Percentiles rank a stretch among this genome's conserved stretches.
phyloP scores from a whole-genome alignment of 2,113 vertebrate species.

The Cnemophilus loriae region DNA sequence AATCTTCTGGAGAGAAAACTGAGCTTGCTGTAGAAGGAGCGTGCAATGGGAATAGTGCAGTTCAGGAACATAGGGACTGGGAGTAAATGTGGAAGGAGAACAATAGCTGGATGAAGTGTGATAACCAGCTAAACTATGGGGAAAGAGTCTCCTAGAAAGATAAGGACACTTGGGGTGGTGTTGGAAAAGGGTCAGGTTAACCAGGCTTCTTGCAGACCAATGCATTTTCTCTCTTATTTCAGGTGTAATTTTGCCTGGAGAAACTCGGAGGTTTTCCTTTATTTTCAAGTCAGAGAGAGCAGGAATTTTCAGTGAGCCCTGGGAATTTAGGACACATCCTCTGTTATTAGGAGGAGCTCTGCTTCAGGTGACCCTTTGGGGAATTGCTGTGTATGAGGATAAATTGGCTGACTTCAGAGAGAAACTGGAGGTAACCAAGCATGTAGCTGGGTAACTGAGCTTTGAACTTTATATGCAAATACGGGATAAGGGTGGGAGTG shows the following conservation, averaged over 20 bases:
- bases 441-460: neutral
- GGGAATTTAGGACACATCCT: conserved; percentile 89
- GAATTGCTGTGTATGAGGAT: conserved; percentile 81
- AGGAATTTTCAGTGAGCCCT: conserved; percentile 82
- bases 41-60: neutral
- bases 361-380: conserved; percentile 83
- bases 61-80: neutral
- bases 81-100: neutral
- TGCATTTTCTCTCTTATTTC: neutral
- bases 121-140: neutral
- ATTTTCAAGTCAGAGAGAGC: conserved; percentile 81
- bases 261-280: conserved; percentile 72
- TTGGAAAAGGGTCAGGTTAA: neutral
- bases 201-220: neutral
- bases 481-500: neutral
- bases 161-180: neutral
- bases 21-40: neutral
- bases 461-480: conserved; percentile 7
- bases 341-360: conserved; percentile 82
- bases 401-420: conserved; percentile 69
- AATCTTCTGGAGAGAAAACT: neutral
- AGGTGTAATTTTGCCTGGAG: conserved; percentile 86
- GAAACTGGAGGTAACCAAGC: conserved; percentile 77
- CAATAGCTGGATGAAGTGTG: neutral
- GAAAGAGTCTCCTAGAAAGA: neutral